Evolutionary conservation across 1,140 invertebrate species (phyloP).

Genomic region (Globodera rostochiensis): DNA sequence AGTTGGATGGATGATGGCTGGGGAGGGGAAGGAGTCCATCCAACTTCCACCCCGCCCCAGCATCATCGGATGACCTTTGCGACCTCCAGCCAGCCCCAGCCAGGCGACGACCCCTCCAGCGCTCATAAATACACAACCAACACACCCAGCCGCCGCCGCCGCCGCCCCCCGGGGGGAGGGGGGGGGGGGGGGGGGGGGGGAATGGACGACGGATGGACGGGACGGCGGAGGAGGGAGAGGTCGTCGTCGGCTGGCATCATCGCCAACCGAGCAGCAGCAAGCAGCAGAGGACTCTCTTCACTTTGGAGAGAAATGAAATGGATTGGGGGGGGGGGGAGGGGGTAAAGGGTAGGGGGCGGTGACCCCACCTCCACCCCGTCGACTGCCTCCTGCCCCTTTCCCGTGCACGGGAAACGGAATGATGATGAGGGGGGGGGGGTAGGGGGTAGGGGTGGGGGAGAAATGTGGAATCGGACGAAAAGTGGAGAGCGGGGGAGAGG

Average conservation of each 20-base stretch:
- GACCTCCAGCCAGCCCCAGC: background rate
- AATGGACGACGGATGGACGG: background rate
- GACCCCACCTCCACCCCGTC: background rate
- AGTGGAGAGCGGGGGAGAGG: background rate
- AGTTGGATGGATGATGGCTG: background rate
- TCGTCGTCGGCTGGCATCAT: background rate
- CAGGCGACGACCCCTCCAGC: background rate
- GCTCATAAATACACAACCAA: background rate
- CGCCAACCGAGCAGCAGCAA: background rate
- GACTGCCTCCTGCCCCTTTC: background rate
- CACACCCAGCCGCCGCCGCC: too few relatives aligned
- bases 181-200: too few relatives aligned
- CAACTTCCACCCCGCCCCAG: too few relatives aligned
- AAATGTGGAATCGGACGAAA: too few relatives aligned
- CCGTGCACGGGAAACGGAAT: background rate
- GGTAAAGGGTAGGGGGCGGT: conserved; percentile 1
- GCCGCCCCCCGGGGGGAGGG: too few relatives aligned
- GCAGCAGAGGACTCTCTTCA: background rate
- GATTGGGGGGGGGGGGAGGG: background rate
- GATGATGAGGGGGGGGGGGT: background rate
- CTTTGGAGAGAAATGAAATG: background rate
- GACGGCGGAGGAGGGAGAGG: background rate
- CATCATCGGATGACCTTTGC: conserved; percentile 1
- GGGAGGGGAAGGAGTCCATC: background rate
- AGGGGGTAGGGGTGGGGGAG: too few relatives aligned